Conservation (phyloP, 2,888 invertebrate species). For the Campopleginae sp. region DNA sequence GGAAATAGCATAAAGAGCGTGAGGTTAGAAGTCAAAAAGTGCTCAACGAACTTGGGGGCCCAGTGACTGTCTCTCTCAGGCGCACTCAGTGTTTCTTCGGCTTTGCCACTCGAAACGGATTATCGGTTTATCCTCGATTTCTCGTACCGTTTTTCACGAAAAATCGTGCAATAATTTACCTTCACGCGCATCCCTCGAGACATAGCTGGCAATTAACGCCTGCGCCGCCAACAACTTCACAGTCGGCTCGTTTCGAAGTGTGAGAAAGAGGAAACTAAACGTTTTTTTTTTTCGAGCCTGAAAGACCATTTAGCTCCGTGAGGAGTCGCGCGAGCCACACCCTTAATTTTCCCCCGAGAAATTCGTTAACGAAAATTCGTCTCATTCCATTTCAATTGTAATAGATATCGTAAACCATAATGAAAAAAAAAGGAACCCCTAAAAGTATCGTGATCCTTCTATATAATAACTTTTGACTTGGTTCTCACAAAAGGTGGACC, state of each 20-base stretch:
- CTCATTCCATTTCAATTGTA: conserved; percentile 50
- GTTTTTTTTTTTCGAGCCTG: conserved; percentile 46
- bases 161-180: conserved; percentile 66
- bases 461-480: not conserved
- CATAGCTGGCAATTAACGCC: conserved; percentile 61
- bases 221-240: conserved; percentile 29
- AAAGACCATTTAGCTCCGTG: conserved; percentile 20
- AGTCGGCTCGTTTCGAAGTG: conserved; percentile 57
- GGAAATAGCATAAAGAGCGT: conserved; percentile 21
- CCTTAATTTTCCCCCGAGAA: conserved; percentile 50
- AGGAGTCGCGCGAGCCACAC: conserved; percentile 59
- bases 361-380: conserved; percentile 45
- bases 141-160: conserved; percentile 58
- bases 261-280: conserved; percentile 64
- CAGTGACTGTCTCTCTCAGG: conserved; percentile 16
- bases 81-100: not conserved
- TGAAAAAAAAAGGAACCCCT: not conserved
- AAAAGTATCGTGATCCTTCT: not conserved
- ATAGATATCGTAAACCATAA: conserved; percentile 10
- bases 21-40: conserved; percentile 45
- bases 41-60: conserved; percentile 22
- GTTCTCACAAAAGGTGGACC: not conserved
- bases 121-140: conserved; percentile 54
- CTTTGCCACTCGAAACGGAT: conserved; percentile 66
- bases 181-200: conserved; percentile 43